phyloP scores from a whole-genome alignment of 2,797 vertebrate genomes.

The Atherinosoma microstoma region DNA sequence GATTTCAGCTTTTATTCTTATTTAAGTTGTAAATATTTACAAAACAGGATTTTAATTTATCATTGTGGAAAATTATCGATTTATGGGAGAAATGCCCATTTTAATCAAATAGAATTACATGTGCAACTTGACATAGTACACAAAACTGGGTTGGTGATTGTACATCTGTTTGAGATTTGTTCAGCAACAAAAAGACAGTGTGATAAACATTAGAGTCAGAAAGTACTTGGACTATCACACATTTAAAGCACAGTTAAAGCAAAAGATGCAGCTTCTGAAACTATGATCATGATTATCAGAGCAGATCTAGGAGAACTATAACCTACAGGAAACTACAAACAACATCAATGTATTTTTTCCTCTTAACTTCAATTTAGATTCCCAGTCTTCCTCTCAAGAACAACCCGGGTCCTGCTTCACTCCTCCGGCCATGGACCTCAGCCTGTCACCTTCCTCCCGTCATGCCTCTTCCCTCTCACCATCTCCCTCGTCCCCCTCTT shows the following conservation, averaged over 20 bases:
- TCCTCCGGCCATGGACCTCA: conserved; percentile 89
- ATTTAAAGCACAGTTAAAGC: background rate
- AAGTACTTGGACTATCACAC: background rate
- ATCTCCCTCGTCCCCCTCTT: conserved; percentile 76
- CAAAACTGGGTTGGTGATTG: background rate
- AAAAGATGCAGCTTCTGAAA: background rate
- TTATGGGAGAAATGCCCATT: background rate
- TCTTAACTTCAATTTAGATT: conserved; percentile 64
- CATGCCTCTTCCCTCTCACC: conserved; percentile 81
- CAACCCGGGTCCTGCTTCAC: conserved; percentile 82
- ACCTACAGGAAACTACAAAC: background rate
- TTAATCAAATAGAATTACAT: background rate
- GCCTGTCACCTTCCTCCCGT: conserved; percentile 88
- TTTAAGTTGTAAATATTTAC: background rate
- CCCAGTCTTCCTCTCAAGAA: conserved; percentile 82
- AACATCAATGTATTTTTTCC: background rate
- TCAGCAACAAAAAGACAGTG: background rate
- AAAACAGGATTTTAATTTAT: background rate
- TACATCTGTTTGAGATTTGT: background rate
- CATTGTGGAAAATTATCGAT: background rate
- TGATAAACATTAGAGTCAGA: background rate
- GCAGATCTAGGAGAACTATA: background rate
- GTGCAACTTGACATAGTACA: too few relatives aligned
- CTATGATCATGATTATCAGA: background rate
- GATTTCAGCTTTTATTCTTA: background rate